Base-by-base conservation (phyloP, 1,140 invertebrate genomes). In the Battus philenor region DNA sequence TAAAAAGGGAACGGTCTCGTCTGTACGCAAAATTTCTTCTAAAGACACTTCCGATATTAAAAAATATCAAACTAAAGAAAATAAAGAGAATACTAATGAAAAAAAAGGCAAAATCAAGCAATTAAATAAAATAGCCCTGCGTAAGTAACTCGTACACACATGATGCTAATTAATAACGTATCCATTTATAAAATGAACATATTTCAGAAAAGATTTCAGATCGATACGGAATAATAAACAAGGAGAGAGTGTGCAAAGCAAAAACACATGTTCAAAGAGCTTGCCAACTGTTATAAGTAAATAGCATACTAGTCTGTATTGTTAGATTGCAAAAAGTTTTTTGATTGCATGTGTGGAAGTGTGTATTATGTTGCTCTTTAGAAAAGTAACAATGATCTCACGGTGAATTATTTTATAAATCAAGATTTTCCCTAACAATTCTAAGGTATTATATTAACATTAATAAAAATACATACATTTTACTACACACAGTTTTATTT, bases 1-100 rank as follows among this genome's bases (percentile, higher is more conserved):
- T 43, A 85, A 85, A 67, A 81, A 85, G 47, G 81, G 81, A 47
- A 82, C 78, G n/a, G 72, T 85, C 1, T 74, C 81, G 11, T 85
- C 80, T 4, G 50, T 84, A 43, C 64, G 70, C 26, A 82, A 85
- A 73, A 58, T 85, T 52, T 26, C 62, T 34, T 54, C 51, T 24
- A 60, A 66, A 44, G 58, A 55, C 50, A 50, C 50, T 9, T 50
- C 68, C 33, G 68, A 51, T 43, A 66, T 53, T 62, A 81, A 71
- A 55, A 64, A 65, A 20, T 54, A 57, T 27, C 41, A 61, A 5
- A 54, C 54, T 62, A 63, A 68, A 36, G 65, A 63, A 34, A 62
- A 51, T 47, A 79, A 65, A 55, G 58, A 64, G 20, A 65, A 47
- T 34, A 13, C 54, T 10, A 68, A 65, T 45, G 62, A 76, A 29